A percentile compares a stretch with the other conserved stretches of the same genome.
Conservation (phyloP, 2,888 invertebrate species). For the Meta bourneti region DNA sequence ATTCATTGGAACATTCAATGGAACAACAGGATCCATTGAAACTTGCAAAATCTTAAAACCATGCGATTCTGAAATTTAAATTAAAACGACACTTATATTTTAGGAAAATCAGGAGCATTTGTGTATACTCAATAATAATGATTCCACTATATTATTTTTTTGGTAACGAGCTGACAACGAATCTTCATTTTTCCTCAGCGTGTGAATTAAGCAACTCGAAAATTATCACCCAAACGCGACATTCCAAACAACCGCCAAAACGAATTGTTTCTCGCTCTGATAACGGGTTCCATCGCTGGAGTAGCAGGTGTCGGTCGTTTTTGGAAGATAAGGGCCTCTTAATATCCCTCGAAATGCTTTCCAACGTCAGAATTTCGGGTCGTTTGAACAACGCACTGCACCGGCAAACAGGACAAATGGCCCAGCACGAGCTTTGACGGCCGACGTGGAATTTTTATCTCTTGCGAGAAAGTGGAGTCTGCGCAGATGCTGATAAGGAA, state of each 20-base stretch:
- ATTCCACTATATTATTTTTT: neutral
- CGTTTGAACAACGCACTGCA: neutral
- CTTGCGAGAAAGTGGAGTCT: constrained; percentile 38
- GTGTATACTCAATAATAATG: neutral
- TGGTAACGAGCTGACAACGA: too few species aligned
- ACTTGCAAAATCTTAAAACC: too few species aligned
- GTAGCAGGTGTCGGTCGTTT: neutral
- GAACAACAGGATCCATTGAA: too few species aligned
- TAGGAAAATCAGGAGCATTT: too few species aligned
- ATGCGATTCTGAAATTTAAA: too few species aligned
- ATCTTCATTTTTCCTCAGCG: too few species aligned
- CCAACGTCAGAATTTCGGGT: too few species aligned
- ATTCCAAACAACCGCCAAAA: neutral
- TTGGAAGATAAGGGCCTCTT: neutral
- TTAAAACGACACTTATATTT: too few species aligned
- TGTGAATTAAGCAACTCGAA: too few species aligned
- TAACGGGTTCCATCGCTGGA: neutral
- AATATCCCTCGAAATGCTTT: neutral
- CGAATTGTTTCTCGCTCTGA: neutral
- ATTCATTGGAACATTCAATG: too few species aligned
- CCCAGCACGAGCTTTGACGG: constrained; percentile 4
- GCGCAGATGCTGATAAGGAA: constrained; percentile 57
- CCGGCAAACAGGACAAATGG: neutral
- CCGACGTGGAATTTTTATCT: constrained; percentile 29
- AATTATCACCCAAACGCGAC: neutral